phyloP scores from a whole-genome alignment of 2,797 vertebrate genomes.

The Aeoliscus strigatus region DNA sequence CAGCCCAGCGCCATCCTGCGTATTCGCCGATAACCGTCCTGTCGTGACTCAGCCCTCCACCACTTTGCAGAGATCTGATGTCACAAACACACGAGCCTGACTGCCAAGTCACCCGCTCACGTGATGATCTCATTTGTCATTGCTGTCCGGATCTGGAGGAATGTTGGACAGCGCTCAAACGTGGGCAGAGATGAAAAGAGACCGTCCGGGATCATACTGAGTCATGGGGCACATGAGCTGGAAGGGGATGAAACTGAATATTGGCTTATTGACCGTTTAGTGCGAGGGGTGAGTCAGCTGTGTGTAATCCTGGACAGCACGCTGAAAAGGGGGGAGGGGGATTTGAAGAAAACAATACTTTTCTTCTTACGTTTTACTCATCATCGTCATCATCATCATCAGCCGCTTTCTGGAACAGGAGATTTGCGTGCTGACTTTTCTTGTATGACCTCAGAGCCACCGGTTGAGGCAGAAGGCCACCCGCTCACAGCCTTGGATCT shows the following conservation, averaged over 20 bases:
- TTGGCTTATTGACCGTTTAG: constrained; percentile 3
- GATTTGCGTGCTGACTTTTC: no score
- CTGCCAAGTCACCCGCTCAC: constrained; percentile 5
- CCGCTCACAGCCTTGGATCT: no score
- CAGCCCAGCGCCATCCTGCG: constrained; percentile 23
- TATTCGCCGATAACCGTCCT: constrained; percentile 17
- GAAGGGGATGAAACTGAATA: constrained; percentile 12
- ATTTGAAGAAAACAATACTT: no score
- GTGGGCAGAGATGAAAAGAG: constrained; percentile 15
- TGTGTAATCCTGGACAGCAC: constrained; percentile 2
- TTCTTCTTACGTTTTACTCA: no score
- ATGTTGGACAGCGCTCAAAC: constrained; percentile 23
- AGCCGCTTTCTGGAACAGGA: no score
- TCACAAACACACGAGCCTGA: no score
- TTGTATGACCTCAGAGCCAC: no score
- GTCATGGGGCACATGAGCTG: constrained; percentile 4
- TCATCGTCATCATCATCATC: no score
- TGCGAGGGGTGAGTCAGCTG: constrained; percentile 21
- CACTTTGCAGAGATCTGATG: constrained; percentile 20
- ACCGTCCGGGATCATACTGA: constrained; percentile 1
- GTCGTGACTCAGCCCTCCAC: constrained; percentile 36
- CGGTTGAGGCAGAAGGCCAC: no score
- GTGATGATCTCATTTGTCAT: constrained; percentile 39
- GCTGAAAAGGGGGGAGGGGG: constrained; percentile 1
- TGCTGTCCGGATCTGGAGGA: constrained; percentile 14